A percentile compares a stretch with the other conserved stretches of the same genome.
phyloP scores from a whole-genome alignment of 2,113 vertebrate genomes.

The Agelaius tricolor region DNA sequence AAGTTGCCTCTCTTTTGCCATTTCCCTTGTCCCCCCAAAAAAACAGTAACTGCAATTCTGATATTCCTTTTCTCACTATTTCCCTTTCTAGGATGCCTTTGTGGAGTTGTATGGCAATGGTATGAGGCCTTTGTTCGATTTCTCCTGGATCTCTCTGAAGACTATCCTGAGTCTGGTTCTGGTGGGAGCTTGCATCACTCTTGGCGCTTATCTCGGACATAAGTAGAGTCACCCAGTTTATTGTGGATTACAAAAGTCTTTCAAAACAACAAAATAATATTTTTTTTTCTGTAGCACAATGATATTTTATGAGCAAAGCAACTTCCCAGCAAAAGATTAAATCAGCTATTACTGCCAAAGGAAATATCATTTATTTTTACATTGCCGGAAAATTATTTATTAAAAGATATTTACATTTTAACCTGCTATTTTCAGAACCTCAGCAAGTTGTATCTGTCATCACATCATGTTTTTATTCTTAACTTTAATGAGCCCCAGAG shows the following conservation, averaged over 20 bases:
- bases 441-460: constrained; percentile 34
- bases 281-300: constrained; percentile 62
- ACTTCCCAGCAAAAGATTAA: constrained; percentile 74
- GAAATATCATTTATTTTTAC: constrained; percentile 84
- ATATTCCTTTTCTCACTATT: not conserved
- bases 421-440: constrained; percentile 72
- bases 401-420: constrained; percentile 77
- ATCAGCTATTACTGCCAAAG: constrained; percentile 88
- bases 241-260: constrained; percentile 69
- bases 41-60: not conserved
- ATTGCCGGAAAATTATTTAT: constrained; percentile 82
- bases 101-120: constrained; percentile 92
- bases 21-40: not conserved
- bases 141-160: constrained; percentile 95
- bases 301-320: constrained; percentile 68
- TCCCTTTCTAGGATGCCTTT: constrained; percentile 87
- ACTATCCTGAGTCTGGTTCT: constrained; percentile 92
- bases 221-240: constrained; percentile 82
- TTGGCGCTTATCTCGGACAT: constrained; percentile 94
- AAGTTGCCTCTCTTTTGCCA: not conserved
- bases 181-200: constrained; percentile 93
- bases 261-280: constrained; percentile 65
- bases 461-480: constrained; percentile 13
- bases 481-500: constrained; percentile 52
- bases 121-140: constrained; percentile 85